Conservation (phyloP, 2,797 vertebrate species). For the Graptemys geographica region DNA sequence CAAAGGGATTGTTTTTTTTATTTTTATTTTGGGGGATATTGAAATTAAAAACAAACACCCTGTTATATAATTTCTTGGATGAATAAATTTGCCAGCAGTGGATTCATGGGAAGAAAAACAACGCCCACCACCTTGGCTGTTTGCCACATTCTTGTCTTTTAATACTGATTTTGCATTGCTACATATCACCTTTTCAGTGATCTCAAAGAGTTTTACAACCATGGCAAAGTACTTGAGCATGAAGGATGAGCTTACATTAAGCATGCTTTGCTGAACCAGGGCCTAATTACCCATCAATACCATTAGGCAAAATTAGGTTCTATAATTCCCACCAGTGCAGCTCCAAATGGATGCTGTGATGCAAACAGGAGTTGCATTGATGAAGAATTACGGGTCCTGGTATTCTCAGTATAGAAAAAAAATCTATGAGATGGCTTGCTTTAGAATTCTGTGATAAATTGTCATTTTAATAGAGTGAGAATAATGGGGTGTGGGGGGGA, state of each 20-base stretch:
- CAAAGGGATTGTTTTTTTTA: background rate
- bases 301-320: fast-evolving
- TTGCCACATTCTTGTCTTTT: background rate
- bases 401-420: background rate
- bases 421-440: fast-evolving
- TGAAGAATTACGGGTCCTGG: background rate
- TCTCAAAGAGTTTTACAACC: background rate
- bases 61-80: background rate
- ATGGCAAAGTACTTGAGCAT: background rate
- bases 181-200: background rate
- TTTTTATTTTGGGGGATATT: background rate
- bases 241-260: background rate
- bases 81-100: background rate
- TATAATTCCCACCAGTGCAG: background rate
- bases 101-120: background rate
- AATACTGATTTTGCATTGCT: background rate
- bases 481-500: fast-evolving
- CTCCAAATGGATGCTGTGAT: background rate
- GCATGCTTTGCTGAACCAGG: background rate
- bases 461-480: background rate
- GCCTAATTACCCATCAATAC: fast-evolving
- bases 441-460: background rate
- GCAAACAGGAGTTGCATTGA: fast-evolving
- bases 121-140: background rate
- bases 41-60: background rate